Percentiles rank a stretch among this genome's conserved stretches.
Evolutionary conservation across 2,113 vertebrate genomes (phyloP).

Genomic region (Ophthalmolycus amberensis): DNA sequence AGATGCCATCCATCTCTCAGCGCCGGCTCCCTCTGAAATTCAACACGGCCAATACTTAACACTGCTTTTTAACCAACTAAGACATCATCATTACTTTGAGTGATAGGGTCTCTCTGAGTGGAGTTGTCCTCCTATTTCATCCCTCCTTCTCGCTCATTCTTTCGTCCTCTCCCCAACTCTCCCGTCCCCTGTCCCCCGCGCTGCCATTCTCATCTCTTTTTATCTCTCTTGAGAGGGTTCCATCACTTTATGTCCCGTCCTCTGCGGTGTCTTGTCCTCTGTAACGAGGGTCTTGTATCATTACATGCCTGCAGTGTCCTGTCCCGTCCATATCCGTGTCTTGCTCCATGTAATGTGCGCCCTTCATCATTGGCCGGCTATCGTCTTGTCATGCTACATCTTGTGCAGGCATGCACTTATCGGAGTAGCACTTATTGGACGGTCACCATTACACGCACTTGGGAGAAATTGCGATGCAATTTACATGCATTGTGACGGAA

Average conservation of each 20-base stretch:
- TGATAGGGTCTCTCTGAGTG: conserved; percentile 75
- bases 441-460: conserved; percentile 5
- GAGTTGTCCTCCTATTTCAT: conserved; percentile 79
- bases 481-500: background rate
- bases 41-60: conserved; percentile 71
- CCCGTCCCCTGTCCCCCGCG: conserved; percentile 57
- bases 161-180: conserved; percentile 62
- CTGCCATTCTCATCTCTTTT: conserved; percentile 67
- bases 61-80: conserved; percentile 86
- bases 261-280: conserved; percentile 68
- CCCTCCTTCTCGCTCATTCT: conserved; percentile 50
- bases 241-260: conserved; percentile 72
- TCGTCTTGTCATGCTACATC: conserved; percentile 61
- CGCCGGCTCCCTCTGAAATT: conserved; percentile 60
- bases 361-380: conserved; percentile 64
- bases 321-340: conserved; percentile 57
- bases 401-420: conserved; percentile 41
- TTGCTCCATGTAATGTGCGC: conserved; percentile 62
- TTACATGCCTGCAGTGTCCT: conserved; percentile 59
- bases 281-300: conserved; percentile 72
- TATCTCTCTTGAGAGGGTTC: conserved; percentile 68
- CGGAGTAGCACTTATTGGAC: conserved; percentile 37
- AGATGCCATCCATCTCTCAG: conserved; percentile 77
- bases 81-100: conserved; percentile 85
- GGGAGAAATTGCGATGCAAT: background rate